phyloP scores from a whole-genome alignment of 2,113 vertebrate species.

The Podilymbus podiceps region DNA sequence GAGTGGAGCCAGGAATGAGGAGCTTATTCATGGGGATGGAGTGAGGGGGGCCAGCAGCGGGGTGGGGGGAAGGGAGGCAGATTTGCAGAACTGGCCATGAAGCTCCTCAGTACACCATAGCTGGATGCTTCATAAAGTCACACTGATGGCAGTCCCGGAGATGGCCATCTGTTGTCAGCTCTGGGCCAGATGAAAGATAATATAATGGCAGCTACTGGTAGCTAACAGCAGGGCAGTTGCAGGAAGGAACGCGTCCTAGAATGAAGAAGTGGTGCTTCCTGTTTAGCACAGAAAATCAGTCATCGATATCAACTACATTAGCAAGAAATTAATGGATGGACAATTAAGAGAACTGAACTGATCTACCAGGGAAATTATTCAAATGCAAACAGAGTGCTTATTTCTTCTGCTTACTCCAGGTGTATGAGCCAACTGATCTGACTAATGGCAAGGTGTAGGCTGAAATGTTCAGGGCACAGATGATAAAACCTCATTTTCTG shows the following conservation, averaged over 20 bases:
- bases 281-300: slow-evolving; percentile 60
- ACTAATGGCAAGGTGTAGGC: slow-evolving; percentile 46
- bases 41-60: background rate
- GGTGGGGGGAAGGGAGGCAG: slow-evolving; percentile 45
- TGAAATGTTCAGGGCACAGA: slow-evolving; percentile 42
- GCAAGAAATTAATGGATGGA: slow-evolving; percentile 71
- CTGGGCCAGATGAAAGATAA: slow-evolving; percentile 78
- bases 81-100: slow-evolving; percentile 66
- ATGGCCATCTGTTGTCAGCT: slow-evolving; percentile 79
- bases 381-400: slow-evolving; percentile 58
- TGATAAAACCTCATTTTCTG: slow-evolving; percentile 57
- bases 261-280: slow-evolving; percentile 57
- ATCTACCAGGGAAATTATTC: slow-evolving; percentile 55
- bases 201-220: slow-evolving; percentile 69
- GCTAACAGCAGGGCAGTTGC: slow-evolving; percentile 70
- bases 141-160: slow-evolving; percentile 74
- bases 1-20: slow-evolving; percentile 68
- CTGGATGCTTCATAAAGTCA: slow-evolving; percentile 78
- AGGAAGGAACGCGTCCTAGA: slow-evolving; percentile 51
- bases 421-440: slow-evolving; percentile 38
- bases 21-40: slow-evolving; percentile 47
- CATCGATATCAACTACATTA: slow-evolving; percentile 55
- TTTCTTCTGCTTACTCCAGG: slow-evolving; percentile 48
- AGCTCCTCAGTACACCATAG: slow-evolving; percentile 69
- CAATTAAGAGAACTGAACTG: slow-evolving; percentile 62